Evolutionary conservation across 2,113 vertebrate genomes (phyloP).

Genomic region (Cervus canadensis): DNA sequence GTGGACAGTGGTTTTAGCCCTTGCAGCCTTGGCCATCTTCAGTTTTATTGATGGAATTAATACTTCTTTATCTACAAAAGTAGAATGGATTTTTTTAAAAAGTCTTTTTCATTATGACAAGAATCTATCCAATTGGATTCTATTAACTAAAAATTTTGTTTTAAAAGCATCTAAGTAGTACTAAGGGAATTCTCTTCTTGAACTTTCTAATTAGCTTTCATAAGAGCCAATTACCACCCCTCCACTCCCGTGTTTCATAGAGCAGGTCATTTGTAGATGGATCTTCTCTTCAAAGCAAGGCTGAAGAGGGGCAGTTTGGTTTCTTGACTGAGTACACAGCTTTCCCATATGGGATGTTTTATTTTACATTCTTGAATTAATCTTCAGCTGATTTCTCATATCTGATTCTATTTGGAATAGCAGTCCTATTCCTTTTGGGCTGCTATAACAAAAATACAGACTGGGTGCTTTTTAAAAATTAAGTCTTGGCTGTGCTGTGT

Average conservation of each 20-base stretch:
- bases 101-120: background rate
- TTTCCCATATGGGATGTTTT: background rate
- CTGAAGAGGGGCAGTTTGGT: background rate
- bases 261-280: background rate
- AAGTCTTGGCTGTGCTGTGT: background rate
- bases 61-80: background rate
- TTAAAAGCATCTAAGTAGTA: background rate
- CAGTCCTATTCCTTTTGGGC: background rate
- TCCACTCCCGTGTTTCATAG: background rate
- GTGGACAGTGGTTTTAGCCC: background rate
- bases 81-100: background rate
- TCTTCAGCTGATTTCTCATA: background rate
- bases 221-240: background rate
- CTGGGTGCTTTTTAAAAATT: background rate
- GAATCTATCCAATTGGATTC: background rate
- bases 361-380: background rate
- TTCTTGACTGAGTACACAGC: background rate
- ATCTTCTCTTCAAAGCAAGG: background rate
- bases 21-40: background rate
- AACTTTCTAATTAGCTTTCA: background rate
- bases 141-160: slow-evolving; percentile 5
- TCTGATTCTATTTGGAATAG: background rate
- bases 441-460: background rate
- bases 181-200: background rate
- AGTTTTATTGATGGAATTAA: background rate